Evolutionary conservation across 2,797 vertebrate species (phyloP).

Genomic region (Ctenopoma kingsleyae): DNA sequence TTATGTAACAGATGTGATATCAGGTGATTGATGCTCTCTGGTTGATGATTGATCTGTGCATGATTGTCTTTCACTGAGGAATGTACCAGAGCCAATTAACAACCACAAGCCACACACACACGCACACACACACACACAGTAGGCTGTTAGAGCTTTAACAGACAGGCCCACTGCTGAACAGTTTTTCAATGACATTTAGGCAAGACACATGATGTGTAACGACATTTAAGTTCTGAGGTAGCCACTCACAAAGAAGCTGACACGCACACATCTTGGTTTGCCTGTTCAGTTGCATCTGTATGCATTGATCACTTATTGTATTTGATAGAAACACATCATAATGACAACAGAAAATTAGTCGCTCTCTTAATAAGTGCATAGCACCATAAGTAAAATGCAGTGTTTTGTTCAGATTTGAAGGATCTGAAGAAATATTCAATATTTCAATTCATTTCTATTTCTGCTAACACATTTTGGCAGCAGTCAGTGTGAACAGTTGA

Average conservation of each 20-base stretch:
- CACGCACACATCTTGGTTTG: neutral
- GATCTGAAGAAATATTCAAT: neutral
- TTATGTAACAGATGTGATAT: constrained; percentile 62
- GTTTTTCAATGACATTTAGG: constrained; percentile 40
- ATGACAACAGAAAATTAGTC: constrained; percentile 26
- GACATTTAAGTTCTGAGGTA: constrained; percentile 27
- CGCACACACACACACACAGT: constrained; percentile 11
- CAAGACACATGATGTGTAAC: constrained; percentile 40
- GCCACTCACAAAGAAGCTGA: constrained; percentile 14
- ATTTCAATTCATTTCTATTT: neutral
- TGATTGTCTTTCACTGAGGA: constrained; percentile 45
- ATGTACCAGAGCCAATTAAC: constrained; percentile 56
- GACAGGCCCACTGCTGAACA: constrained; percentile 44
- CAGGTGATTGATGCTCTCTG: constrained; percentile 36
- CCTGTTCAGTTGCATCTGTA: neutral
- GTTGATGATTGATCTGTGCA: constrained; percentile 58
- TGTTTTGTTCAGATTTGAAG: neutral
- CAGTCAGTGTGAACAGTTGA: neutral
- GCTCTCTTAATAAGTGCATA: neutral
- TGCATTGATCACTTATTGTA: constrained; percentile 3
- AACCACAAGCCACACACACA: constrained; percentile 24
- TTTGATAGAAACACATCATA: neutral
- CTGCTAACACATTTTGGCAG: neutral
- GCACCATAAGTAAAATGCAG: neutral
- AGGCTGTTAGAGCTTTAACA: constrained; percentile 21